These are phyloP conservation scores for Dendrolimus punctatus DNA, from an alignment of 1,140 invertebrate genomes.

Conservation along the genomic window DNA sequence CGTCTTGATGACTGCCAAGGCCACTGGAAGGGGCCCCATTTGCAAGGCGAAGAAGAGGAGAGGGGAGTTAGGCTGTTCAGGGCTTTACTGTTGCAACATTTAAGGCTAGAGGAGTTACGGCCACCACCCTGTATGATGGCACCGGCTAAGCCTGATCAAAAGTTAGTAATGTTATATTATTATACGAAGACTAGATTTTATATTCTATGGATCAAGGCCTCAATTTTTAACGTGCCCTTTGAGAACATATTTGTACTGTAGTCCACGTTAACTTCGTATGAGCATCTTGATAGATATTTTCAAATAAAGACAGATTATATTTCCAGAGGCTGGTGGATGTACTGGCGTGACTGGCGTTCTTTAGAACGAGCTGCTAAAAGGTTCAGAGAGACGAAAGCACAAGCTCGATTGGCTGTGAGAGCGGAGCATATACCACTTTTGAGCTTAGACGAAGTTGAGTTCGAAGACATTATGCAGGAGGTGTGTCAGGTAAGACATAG, in stretches of 20 bases:
- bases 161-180: slow-evolving; percentile 19
- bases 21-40: slow-evolving; percentile 50
- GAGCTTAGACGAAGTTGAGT: slow-evolving; percentile 54
- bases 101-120: slow-evolving; percentile 48
- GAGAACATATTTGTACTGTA: too few species aligned
- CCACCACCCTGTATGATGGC: slow-evolving; percentile 53
- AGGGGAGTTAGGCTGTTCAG: slow-evolving; percentile 56
- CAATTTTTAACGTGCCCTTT: too few species aligned
- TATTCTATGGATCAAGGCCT: too few species aligned
- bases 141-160: slow-evolving; percentile 46
- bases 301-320: background rate
- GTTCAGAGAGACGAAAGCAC: slow-evolving; percentile 49
- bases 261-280: background rate
- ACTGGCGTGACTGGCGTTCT: slow-evolving; percentile 60
- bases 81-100: slow-evolving; percentile 50
- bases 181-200: too few species aligned
- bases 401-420: slow-evolving; percentile 36
- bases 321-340: slow-evolving; percentile 64
- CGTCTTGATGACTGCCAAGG: slow-evolving; percentile 57
- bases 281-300: background rate
- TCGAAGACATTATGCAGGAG: slow-evolving; percentile 67
- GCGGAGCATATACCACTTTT: slow-evolving; percentile 53
- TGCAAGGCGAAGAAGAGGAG: slow-evolving; percentile 55
- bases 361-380: slow-evolving; percentile 47
- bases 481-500: slow-evolving; percentile 44